phyloP scores from a whole-genome alignment of 2,113 vertebrate genomes.

The Antechinus stuartii region DNA sequence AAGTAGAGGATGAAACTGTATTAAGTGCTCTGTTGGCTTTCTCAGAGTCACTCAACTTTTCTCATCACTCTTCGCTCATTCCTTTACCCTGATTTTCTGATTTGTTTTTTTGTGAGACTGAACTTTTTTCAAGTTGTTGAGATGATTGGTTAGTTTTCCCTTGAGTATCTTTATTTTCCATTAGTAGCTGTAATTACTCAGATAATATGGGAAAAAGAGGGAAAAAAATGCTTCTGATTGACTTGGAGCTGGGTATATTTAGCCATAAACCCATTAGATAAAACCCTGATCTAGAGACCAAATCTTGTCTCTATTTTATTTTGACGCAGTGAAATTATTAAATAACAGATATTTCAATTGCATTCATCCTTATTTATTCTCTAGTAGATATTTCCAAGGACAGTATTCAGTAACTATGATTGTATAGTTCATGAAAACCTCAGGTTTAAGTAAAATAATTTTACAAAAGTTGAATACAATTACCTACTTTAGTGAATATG shows the following conservation, averaged over 20 bases:
- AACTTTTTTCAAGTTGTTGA: background rate
- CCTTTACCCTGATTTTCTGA: background rate
- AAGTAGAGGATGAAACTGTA: background rate
- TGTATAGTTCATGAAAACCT: background rate
- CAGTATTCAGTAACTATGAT: background rate
- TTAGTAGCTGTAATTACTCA: background rate
- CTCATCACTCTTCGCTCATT: background rate
- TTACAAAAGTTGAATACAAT: background rate
- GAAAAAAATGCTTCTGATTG: background rate
- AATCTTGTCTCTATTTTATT: background rate
- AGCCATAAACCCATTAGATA: background rate
- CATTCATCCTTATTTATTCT: background rate
- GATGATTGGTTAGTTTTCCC: background rate
- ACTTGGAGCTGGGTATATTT: background rate
- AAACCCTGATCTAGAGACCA: background rate
- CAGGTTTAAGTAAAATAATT: background rate
- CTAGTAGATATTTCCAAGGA: background rate
- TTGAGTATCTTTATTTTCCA: background rate
- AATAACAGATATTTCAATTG: background rate
- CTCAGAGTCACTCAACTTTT: background rate
- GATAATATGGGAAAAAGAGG: background rate
- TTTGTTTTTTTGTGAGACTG: background rate
- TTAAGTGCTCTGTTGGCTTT: background rate
- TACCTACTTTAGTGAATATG: background rate
- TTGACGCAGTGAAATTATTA: background rate